A percentile compares a stretch with the other conserved stretches of the same genome.
Evolutionary conservation across 2,888 invertebrate genomes (phyloP).

Genomic region (Cryptocheilus praepositus): DNA sequence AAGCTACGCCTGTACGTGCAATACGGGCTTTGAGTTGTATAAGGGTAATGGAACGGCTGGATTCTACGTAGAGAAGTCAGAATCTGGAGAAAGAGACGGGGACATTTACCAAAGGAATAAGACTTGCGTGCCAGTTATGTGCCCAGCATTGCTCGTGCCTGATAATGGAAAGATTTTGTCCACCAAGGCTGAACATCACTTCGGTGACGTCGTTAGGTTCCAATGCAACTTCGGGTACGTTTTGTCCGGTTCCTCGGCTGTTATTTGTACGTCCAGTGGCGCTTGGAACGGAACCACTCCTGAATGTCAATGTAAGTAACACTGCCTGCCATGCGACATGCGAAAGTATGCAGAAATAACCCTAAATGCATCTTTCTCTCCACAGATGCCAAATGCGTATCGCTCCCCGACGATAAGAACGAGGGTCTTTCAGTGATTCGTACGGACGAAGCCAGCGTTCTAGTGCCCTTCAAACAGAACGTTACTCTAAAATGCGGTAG

Average conservation of each 20-base stretch:
- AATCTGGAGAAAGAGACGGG: constrained; percentile 91
- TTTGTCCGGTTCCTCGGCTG: constrained; percentile 89
- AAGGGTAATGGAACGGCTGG: constrained; percentile 93
- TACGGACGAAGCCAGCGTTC: constrained; percentile 87
- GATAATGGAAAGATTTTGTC: constrained; percentile 91
- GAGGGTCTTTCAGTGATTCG: constrained; percentile 89
- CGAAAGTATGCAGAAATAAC: too few relatives aligned
- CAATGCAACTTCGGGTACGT: constrained; percentile 97
- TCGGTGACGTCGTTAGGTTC: constrained; percentile 92
- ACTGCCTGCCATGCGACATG: neutral
- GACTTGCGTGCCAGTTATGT: constrained; percentile 96
- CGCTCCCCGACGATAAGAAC: constrained; percentile 90
- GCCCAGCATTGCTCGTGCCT: constrained; percentile 84
- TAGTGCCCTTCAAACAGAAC: constrained; percentile 93
- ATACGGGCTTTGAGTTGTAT: constrained; percentile 93
- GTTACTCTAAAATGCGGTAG: constrained; percentile 89
- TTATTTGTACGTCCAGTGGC: constrained; percentile 92
- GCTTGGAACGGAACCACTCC: constrained; percentile 96
- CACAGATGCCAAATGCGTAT: constrained; percentile 91
- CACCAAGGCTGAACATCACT: constrained; percentile 88
- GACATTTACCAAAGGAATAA: constrained; percentile 94
- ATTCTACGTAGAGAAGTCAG: constrained; percentile 85
- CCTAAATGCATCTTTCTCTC: too few relatives aligned
- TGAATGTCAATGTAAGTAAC: constrained; percentile 91
- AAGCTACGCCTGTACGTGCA: constrained; percentile 91